Evolutionary conservation across 2,113 vertebrate species (phyloP), one percentile per base, ranked within the genome.

Genomic region (Polyodon spathula): DNA sequence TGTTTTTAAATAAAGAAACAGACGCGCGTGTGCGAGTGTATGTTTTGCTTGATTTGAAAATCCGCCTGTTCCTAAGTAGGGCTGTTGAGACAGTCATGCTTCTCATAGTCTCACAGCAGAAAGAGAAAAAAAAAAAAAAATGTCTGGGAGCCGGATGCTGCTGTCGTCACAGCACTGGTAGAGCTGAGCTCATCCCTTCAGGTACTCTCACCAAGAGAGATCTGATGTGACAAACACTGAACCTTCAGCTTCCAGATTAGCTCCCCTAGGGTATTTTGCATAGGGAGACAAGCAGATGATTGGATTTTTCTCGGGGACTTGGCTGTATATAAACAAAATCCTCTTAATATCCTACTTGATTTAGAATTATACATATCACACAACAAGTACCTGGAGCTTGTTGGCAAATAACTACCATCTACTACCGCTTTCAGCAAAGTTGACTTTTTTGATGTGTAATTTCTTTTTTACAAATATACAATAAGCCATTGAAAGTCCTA

Each of bases 171-270:
- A 10, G n/a, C 27, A 16, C n/a, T 10, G 10, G 48, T 56, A 58
- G 51, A 61, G 67, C 58, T 58, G 40, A 68, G 58, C 53, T 51
- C 50, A 14, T 53, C 53, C 44, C 51, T 70, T 40, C 53, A 38
- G 2, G 63, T 65, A 68, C 70, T 12, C 66, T 71, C 70, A 67
- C 66, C 80, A 71, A 82, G 73, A 75, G 66, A 76, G 71, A 84
- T 71, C 69, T 71, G 71, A 83, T 69, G 50, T 78, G 82, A 85
- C 81, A 81, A 84, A 77, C 77, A 81, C 79, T 86, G 81, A 88
- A 86, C 86, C 86, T 85, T 61, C 79, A 83, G 81, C 71, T 80
- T 69, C 75, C 75, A 81, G 72, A 81, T 72, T 61, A 57, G 74
- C 63, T 72, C 62, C 71, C 77, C 78, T 70, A 71, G 73, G 75